Evolutionary conservation across 1,140 invertebrate species (phyloP).

Genomic region (Philotrypesis tridentata): DNA sequence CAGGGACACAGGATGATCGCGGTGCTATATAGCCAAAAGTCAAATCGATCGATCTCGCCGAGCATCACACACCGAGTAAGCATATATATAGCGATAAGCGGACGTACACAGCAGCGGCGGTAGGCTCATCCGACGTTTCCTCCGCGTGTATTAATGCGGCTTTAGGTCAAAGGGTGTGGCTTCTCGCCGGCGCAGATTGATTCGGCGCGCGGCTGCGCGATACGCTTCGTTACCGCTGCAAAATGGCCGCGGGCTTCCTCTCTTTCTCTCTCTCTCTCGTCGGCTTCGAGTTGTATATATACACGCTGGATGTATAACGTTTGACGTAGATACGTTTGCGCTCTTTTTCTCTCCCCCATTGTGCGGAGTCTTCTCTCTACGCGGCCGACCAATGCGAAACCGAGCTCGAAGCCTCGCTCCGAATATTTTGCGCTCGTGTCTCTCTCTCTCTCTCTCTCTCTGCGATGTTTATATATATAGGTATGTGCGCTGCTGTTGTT

Average conservation of each 20-base stretch:
- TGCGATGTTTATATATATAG: too few species aligned
- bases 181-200: slow-evolving; percentile 65
- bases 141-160: slow-evolving; percentile 8
- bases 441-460: too few species aligned
- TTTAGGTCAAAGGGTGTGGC: slow-evolving; percentile 73
- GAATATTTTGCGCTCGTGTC: background rate
- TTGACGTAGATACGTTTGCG: background rate
- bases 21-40: background rate
- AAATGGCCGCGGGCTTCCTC: slow-evolving; percentile 59
- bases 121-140: background rate
- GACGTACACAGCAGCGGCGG: background rate
- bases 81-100: too few species aligned
- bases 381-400: slow-evolving; percentile 12
- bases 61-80: background rate
- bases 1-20: background rate
- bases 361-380: too few species aligned
- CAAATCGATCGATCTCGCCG: background rate
- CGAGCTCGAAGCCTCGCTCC: background rate
- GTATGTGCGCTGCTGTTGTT: background rate
- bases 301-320: too few species aligned
- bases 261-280: slow-evolving; percentile 10
- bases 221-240: slow-evolving; percentile 62
- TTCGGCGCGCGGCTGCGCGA: slow-evolving; percentile 67
- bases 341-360: slow-evolving; percentile 25
- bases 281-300: slow-evolving; percentile 34